Evolutionary conservation across 2,888 invertebrate genomes (phyloP).

Genomic region (Pteria penguin): DNA sequence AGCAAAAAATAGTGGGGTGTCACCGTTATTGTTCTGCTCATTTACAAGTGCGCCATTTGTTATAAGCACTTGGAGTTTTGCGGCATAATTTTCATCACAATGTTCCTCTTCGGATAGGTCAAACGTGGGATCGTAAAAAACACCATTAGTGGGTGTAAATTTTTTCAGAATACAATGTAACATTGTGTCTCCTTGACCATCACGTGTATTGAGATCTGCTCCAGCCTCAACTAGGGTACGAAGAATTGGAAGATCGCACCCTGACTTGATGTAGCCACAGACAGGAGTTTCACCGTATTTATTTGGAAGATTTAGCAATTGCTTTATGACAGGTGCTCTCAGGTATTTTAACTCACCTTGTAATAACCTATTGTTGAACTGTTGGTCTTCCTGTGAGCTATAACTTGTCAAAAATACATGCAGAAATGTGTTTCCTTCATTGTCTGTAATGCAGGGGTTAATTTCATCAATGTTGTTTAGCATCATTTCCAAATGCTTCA

Average conservation of each 20-base stretch:
- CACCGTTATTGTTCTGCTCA: too few species aligned
- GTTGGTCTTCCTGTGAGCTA: neutral
- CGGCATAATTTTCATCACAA: too few species aligned
- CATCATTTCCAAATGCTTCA: too few species aligned
- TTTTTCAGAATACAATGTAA: neutral
- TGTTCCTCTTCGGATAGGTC: too few species aligned
- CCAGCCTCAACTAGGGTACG: neutral
- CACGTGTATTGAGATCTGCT: neutral
- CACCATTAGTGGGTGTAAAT: neutral
- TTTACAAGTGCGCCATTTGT: too few species aligned
- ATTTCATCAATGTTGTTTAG: too few species aligned
- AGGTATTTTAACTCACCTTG: neutral
- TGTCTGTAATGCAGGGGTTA: too few species aligned
- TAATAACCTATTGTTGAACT: neutral
- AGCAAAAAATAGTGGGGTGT: too few species aligned
- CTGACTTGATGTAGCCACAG: neutral
- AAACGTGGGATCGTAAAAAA: too few species aligned
- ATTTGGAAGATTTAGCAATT: neutral
- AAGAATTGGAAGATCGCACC: neutral
- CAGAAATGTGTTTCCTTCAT: too few species aligned
- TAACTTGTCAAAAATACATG: too few species aligned
- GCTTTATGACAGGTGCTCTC: neutral
- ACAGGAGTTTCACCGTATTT: neutral
- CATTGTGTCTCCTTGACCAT: neutral
- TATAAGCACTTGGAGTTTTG: too few species aligned